A percentile compares a stretch with the other conserved stretches of the same genome.
These are phyloP conservation scores for Progne subis DNA, from an alignment of 2,113 vertebrate species.

Conservation along the genomic window DNA sequence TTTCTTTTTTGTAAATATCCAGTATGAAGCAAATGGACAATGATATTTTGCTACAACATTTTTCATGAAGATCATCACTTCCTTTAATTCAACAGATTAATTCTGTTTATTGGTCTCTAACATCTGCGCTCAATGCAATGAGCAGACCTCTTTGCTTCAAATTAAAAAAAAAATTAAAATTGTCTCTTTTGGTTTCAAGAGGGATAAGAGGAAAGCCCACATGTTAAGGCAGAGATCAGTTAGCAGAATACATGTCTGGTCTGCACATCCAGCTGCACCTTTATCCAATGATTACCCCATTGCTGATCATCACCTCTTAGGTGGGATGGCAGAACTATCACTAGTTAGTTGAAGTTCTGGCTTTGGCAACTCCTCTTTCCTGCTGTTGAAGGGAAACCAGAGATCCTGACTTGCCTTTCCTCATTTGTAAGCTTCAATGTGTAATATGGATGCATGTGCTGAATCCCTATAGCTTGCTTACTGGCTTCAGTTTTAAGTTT, in stretches of 20 bases:
- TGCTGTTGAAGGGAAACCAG: neutral
- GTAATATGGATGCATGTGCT: too few relatives aligned
- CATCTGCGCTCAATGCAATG: neutral
- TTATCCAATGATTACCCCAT: neutral
- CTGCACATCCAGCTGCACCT: neutral
- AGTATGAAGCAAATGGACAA: neutral
- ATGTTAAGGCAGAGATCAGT: neutral
- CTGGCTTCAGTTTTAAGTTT: neutral
- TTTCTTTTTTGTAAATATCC: neutral
- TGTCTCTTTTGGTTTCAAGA: neutral
- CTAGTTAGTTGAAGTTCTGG: neutral
- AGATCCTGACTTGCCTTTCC: neutral
- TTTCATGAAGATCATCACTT: neutral
- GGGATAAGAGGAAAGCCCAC: neutral
- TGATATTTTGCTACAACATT: neutral
- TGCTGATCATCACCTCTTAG: neutral
- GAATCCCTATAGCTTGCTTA: neutral
- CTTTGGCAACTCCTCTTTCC: neutral
- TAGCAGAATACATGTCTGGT: neutral
- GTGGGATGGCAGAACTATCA: accelerated
- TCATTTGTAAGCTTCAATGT: neutral
- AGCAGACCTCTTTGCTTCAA: neutral
- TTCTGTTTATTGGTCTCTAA: neutral
- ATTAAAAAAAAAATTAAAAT: too few relatives aligned
- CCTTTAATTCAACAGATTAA: neutral